phyloP scores from a whole-genome alignment of 2,113 vertebrate genomes.

The Oriolus oriolus region DNA sequence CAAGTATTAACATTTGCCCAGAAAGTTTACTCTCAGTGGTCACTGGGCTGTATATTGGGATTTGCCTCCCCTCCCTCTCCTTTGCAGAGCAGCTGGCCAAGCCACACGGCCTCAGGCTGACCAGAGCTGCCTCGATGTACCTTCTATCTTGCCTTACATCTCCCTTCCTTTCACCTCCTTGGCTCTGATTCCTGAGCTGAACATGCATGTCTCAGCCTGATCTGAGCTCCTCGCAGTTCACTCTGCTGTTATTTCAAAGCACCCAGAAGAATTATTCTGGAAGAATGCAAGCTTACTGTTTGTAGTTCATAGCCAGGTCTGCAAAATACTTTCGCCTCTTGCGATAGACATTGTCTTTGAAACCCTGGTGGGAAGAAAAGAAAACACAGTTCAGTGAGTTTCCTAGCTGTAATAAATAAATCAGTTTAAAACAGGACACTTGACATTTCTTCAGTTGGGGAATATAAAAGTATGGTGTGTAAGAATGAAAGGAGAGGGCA shows the following conservation, averaged over 20 bases:
- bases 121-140: not conserved
- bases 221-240: not conserved
- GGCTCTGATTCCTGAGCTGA: not conserved
- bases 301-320: constrained; percentile 91
- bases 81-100: not conserved
- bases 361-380: constrained; percentile 76
- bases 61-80: not conserved
- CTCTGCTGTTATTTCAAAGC: not conserved
- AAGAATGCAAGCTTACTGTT: constrained; percentile 80
- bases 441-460: not conserved
- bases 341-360: constrained; percentile 97
- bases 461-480: not conserved
- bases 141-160: not conserved
- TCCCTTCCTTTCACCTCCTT: not conserved
- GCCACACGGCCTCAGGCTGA: not conserved
- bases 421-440: not conserved
- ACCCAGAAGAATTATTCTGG: not conserved
- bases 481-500: not conserved
- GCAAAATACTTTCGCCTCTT: constrained; percentile 96
- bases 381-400: not conserved
- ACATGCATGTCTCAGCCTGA: not conserved
- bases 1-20: not conserved
- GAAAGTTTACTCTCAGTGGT: not conserved
- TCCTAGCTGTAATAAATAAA: not conserved
- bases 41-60: not conserved